Percentiles rank a stretch among this genome's conserved stretches.
These are phyloP conservation scores for Phaethon lepturus DNA, from an alignment of 2,113 vertebrate genomes.

Conservation along the genomic window DNA sequence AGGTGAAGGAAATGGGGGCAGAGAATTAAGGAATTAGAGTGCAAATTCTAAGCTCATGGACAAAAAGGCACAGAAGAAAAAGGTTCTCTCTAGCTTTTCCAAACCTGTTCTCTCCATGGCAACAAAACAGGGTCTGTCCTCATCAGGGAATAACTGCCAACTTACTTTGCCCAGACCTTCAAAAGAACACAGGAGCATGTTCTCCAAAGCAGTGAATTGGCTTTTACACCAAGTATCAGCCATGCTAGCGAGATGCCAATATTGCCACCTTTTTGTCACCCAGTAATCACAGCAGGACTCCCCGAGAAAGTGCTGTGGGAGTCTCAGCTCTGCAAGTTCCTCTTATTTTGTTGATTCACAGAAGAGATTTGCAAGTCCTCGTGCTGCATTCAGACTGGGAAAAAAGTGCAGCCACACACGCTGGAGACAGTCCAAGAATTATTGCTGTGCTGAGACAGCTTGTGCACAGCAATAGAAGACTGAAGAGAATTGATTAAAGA, in stretches of 20 bases:
- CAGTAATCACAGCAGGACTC: not conserved
- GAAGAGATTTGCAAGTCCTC: too few species aligned
- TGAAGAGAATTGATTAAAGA: not conserved
- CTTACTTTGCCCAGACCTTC: not conserved
- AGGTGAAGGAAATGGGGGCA: not conserved
- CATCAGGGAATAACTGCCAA: not conserved
- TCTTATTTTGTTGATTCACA: too few species aligned
- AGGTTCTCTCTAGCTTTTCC: not conserved
- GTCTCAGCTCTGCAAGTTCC: not conserved
- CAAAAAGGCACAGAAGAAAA: not conserved
- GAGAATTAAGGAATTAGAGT: not conserved
- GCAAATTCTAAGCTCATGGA: not conserved
- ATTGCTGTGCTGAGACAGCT: too few species aligned
- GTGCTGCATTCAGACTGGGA: too few species aligned
- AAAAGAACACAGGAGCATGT: rapidly evolving
- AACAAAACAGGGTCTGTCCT: not conserved
- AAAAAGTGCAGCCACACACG: too few species aligned
- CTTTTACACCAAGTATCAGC: not conserved
- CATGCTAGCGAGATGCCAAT: not conserved
- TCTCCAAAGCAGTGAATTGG: not conserved
- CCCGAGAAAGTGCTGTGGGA: not conserved
- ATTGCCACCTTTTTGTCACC: not conserved
- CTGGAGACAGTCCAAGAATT: too few species aligned
- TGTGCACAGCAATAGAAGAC: too few species aligned
- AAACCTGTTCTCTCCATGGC: not conserved